Evolutionary conservation across 2,113 vertebrate species (phyloP), one percentile per base, ranked within the genome.

Genomic region (Austrofundulus limnaeus): DNA sequence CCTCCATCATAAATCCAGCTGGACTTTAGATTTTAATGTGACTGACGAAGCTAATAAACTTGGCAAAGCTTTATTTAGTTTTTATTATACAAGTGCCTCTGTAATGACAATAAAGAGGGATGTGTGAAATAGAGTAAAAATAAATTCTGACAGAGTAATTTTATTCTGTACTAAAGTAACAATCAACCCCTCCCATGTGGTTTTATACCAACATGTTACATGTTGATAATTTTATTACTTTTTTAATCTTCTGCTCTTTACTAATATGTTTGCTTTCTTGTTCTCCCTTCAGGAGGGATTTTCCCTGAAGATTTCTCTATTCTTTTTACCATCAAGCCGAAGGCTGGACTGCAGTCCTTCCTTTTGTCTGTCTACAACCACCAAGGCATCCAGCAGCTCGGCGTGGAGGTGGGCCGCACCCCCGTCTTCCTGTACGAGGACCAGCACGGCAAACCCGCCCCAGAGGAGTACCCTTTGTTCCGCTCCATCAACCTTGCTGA

Each of bases 251-350:
- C 47, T 51, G 16, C n/a, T 54, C 5, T 57, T 70, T 2, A 23
- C 38, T 49, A 34, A 59, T 51, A 31, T 72, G 43, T 4, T 25
- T 53, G n/a, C 11, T 13, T 66, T 41, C 11, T 45, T 53, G 45
- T 61, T 72, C 23, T 34, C 67, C 53, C 47, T 82, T 61, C 82
- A 98, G 96, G 80, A 83, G 94, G 93, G 83, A 82, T 72, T 78
- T 98, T 99, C 85, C 97, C 97, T 37, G 93, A 95, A 89, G 96
- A 99, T 82, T 99, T 99, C 92, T 98, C 97, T 80, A 92, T 99
- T 91, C 82, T 98, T 84, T 94, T 96, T 88, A 99, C 97, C 78
- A 91, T 98, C 81, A 98, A 95, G 84, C 95, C 96, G 59, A 95
- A 96, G 80, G 93, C 93, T 48, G 95, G 95, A 67, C 92, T 92